Evolutionary conservation across 2,797 vertebrate genomes (phyloP), one percentile per base, ranked within the genome.

Genomic region (Pithecia hirsuta): DNA sequence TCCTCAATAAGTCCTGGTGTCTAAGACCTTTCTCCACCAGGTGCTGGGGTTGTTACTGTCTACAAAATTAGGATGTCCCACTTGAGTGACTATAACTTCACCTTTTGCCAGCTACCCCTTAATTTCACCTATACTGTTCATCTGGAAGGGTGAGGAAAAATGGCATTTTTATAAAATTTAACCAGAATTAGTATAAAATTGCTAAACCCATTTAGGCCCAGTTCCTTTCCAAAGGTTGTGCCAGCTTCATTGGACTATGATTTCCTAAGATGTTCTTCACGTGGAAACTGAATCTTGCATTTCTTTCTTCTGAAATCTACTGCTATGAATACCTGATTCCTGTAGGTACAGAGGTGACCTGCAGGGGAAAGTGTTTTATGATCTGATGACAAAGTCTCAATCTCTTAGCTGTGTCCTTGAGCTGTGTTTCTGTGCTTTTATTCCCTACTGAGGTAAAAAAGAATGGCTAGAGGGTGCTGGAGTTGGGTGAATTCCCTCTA

Each of bases 31-130:
- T 57, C 48, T 79, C 80, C 36, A 39, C 13, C 1, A 12, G 33
- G 24, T 5, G n/a, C 2, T 10, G 4, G 3, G 12, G 28, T 5
- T 41, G 3, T 22, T 46, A 5, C 5, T 57, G 10, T 30, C 46
- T 28, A 76, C 5, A 22, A 46, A 67, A 50, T 10, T 33, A 7
- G 11, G 79, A 46, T 15, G 30, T 20, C 1, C 13, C 61, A 28
- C 52, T 13, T 22, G 11, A 30, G 28, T 50, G 26, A 7, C 59
- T 44, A 12, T 41, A 11, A 36, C 36, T 59, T 33, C n/a, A 78
- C 26, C 20, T 41, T 76, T 46, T 5, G 5, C 11, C 2, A 48
- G 20, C 24, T 13, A 67, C 11, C 7, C 14, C 52, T 26, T 74
- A 67, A 46, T 5, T 67, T 70, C 22, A 39, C 10, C 39, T 57